These are phyloP conservation scores for Chamaea fasciata DNA, from an alignment of 2,113 vertebrate species.

Conservation along the genomic window DNA sequence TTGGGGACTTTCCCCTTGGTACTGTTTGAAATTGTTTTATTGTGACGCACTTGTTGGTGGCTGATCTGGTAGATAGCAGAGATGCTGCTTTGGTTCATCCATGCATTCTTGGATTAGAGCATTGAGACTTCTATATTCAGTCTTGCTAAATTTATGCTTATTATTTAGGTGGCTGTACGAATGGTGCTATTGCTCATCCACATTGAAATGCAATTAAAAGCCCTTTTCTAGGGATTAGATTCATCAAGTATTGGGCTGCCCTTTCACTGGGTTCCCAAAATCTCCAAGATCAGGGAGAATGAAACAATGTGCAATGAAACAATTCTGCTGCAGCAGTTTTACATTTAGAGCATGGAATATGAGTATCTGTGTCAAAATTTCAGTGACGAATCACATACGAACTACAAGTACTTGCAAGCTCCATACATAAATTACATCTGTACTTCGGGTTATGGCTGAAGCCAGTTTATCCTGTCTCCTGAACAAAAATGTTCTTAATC, in stretches of 20 bases:
- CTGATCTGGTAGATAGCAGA: conserved; percentile 6
- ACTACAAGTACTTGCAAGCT: not conserved
- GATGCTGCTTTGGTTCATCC: conserved; percentile 33
- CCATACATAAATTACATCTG: not conserved
- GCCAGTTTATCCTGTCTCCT: not conserved
- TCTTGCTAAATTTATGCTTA: conserved; percentile 63
- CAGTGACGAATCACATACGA: not conserved
- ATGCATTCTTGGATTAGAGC: conserved; percentile 59
- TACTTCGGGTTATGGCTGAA: not conserved
- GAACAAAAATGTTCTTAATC: not conserved
- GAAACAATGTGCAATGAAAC: not conserved
- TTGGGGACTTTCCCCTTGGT: not conserved
- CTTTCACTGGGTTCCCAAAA: not conserved
- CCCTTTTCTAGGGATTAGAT: not conserved
- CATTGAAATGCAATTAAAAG: conserved; percentile 43
- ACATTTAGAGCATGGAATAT: not conserved
- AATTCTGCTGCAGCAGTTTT: not conserved
- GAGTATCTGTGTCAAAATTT: not conserved
- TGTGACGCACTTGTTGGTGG: conserved; percentile 13
- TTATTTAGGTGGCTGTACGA: conserved; percentile 46
- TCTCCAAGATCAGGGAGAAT: not conserved
- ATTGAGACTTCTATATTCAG: conserved; percentile 68
- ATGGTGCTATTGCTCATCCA: conserved; percentile 17
- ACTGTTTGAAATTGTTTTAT: conserved; percentile 22
- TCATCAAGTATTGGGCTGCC: not conserved